Base-by-base conservation (phyloP, 2,797 vertebrate genomes). In the Eulemur coronatus region DNA sequence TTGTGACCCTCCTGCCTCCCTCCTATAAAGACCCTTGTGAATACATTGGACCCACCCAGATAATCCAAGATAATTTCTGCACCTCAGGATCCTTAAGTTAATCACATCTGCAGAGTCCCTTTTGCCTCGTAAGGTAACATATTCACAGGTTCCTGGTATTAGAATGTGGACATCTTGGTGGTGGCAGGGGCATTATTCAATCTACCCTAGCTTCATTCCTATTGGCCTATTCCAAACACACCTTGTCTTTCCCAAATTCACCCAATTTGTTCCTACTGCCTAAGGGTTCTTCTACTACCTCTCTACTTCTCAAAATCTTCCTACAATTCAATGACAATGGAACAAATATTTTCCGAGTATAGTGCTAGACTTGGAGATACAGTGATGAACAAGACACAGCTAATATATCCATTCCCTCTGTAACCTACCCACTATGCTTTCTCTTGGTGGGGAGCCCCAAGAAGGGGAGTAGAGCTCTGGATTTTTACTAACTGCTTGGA, bases 291-390 rank as follows among this genome's bases (percentile, higher is more conserved):
- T 61, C 46, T 95, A 48, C 11, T 67, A 84, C 43, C 13, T 84
- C 18, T 61, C 50, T 57, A 22, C 24, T 9, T 65, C 33, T 87
- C 38, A 92, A 87, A 92, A 69, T 89, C 48, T 50, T 85, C 61
- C 59, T 85, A 30, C 33, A 80, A 46, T 78, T 89, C 30, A 89
- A 26, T 92, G n/a, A 4, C 33, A 92, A 63, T 57, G 46, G 30
- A 80, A 86, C 38, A 94, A 72, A 78, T 89, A 52, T 89, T 94
- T 96, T 96, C 43, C 55, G 65, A 91, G 30, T 57, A 14, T 90
- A 48, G 30, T 73, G 41, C 48, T 84, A 67, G 17, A 86, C 55
- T 89, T 79, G 14, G 55, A 84, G 69, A 61, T 69, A 75, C 38
- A 75, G 43, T 84, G 57, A 38, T 69, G 35, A 84, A 75, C 3